Evolutionary conservation across 2,113 vertebrate genomes (phyloP), one percentile per base, ranked within the genome.

Genomic region (Lepisosteus oculatus): DNA sequence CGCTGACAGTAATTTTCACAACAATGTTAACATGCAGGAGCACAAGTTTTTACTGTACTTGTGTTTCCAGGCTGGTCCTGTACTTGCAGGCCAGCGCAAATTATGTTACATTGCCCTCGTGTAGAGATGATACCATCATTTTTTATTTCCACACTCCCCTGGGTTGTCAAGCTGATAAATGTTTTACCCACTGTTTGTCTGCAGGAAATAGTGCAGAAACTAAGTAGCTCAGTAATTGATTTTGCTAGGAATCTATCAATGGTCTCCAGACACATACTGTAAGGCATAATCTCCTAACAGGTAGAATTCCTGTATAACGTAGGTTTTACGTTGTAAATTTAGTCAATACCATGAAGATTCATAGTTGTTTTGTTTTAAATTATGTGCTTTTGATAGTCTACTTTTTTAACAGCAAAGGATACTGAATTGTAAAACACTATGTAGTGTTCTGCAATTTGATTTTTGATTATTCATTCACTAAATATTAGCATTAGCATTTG

Each of bases 211-310:
- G 56, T 59, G 47, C 66, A 41, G 3, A 55, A n/a, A 54, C 66
- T 41, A 55, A 55, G 47, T 11, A 67, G 66, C 66, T 6, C 13
- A 29, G 66, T 54, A 68, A 68, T 68, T 41, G 66, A 55, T 68
- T 68, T 68, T 55, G 12, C 51, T 14, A 55, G 14, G 29, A 68
- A 15, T 55, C 5, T 68, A 55, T 55, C 9, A 14, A 41, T 15
- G 66, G 44, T 55, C 66, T 68, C 66, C 8, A 3, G 66, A 55
- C 47, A 67, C 64, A 45, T 6, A 29, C 17, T 1, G 17, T 29
- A 15, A 54, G 45, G 51, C 15, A 41, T 3, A n/a, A 9, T 13
- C 3, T 44, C 5, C 29, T 41, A 68, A 41, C 55, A 15, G 66
- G 11, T 51, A 55, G n/a, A 47, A 14, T 3, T 47, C 43, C 64